Conservation (phyloP, 2,888 invertebrate species). For the Athrips mouffetella region DNA sequence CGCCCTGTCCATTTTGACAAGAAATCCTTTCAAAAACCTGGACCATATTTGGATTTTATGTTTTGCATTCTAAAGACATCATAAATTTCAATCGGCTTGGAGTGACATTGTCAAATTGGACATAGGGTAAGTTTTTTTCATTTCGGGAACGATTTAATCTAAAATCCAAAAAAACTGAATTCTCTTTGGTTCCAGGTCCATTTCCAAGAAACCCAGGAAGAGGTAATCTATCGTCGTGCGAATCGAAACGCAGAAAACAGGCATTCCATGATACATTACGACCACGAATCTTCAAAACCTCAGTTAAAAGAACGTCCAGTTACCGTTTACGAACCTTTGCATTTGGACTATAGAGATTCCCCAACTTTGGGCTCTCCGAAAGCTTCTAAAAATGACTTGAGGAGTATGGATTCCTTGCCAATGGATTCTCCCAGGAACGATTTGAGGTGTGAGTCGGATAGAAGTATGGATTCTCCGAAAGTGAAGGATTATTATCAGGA, state of each 20-base stretch:
- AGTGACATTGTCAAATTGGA: slow-evolving; percentile 5
- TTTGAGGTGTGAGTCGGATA: slow-evolving; percentile 61
- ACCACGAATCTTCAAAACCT: slow-evolving; percentile 62
- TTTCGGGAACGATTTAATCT: background rate
- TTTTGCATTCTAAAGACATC: background rate
- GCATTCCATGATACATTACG: slow-evolving; percentile 75
- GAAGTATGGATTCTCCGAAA: slow-evolving; percentile 67
- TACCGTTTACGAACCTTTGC: slow-evolving; percentile 68
- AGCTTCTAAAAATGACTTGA: slow-evolving; percentile 58
- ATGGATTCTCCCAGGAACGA: slow-evolving; percentile 68
- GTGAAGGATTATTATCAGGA: slow-evolving; percentile 66
- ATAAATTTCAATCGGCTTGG: background rate
- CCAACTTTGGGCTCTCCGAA: slow-evolving; percentile 66
- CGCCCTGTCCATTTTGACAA: slow-evolving; percentile 3
- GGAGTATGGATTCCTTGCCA: slow-evolving; percentile 66
- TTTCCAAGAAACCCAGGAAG: slow-evolving; percentile 61
- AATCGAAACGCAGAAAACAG: slow-evolving; percentile 65
- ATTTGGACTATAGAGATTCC: slow-evolving; percentile 66
- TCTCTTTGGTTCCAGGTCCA: slow-evolving; percentile 51
- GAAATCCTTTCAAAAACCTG: background rate
- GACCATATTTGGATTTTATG: background rate
- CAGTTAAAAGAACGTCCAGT: slow-evolving; percentile 64
- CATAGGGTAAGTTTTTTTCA: background rate
- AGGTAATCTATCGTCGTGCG: slow-evolving; percentile 61
- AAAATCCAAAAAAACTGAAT: background rate